Evolutionary conservation across 2,113 vertebrate genomes (phyloP).

Genomic region (Poeciliopsis turrubarensis): DNA sequence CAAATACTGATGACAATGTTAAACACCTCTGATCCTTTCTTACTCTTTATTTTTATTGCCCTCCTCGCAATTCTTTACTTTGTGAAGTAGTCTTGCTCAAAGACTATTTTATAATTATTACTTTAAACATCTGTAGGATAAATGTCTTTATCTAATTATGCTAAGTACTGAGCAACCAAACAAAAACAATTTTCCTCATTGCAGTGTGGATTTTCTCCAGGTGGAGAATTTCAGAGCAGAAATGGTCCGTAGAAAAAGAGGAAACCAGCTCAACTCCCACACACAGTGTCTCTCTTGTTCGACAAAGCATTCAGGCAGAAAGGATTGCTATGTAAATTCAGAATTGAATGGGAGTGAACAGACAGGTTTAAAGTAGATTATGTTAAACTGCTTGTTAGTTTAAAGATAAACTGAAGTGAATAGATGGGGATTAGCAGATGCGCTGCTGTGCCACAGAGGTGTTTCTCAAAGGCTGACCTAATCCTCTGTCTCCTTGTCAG

Average conservation of each 20-base stretch:
- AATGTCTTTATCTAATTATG: background rate
- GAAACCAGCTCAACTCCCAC: slow-evolving; percentile 15
- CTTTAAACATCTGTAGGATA: background rate
- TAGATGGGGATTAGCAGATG: slow-evolving; percentile 66
- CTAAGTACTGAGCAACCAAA: background rate
- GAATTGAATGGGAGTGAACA: slow-evolving; percentile 78
- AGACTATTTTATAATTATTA: background rate
- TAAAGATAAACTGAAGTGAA: slow-evolving; percentile 70
- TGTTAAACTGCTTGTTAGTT: slow-evolving; percentile 80
- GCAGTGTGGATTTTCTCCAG: background rate
- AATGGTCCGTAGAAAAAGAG: slow-evolving; percentile 29
- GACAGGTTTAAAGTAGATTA: slow-evolving; percentile 81
- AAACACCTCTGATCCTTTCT: background rate
- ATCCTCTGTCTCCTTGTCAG: slow-evolving; percentile 49
- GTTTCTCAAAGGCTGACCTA: slow-evolving; percentile 60
- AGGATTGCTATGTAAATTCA: slow-evolving; percentile 71
- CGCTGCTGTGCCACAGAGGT: slow-evolving; percentile 66
- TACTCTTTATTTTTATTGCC: too few relatives aligned
- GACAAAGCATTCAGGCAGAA: slow-evolving; percentile 43
- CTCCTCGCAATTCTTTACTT: background rate
- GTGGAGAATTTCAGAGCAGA: slow-evolving; percentile 1
- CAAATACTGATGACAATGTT: background rate
- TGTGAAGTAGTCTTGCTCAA: background rate
- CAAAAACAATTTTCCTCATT: background rate
- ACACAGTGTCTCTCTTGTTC: slow-evolving; percentile 25